Percentiles rank a stretch among this genome's conserved stretches.
Conservation (phyloP, 2,888 invertebrate genomes). For the Pristionchus mayeri region DNA sequence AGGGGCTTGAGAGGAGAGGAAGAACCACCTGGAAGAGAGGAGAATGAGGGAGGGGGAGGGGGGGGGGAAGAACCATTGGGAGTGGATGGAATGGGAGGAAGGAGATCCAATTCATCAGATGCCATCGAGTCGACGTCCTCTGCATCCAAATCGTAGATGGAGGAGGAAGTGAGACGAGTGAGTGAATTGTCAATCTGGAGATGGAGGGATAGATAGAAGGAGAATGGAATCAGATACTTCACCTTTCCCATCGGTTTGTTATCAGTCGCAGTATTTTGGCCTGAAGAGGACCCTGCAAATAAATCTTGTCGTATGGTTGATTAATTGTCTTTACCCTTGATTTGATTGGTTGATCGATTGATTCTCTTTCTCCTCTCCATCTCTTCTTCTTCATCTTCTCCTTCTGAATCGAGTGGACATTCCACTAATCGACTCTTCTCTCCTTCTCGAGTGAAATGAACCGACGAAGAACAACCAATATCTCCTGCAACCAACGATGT, state of each 20-base stretch:
- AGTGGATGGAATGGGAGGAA: constrained; percentile 64
- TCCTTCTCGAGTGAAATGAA: constrained; percentile 44
- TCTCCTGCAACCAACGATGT: background rate
- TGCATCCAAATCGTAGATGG: constrained; percentile 49
- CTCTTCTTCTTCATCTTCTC: constrained; percentile 60
- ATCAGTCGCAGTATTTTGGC: background rate
- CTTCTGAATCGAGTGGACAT: constrained; percentile 64
- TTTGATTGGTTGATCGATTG: constrained; percentile 9
- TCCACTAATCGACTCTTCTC: constrained; percentile 63
- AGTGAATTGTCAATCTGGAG: constrained; percentile 41
- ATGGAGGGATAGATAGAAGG: background rate
- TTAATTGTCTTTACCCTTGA: background rate
- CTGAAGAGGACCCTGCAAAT: background rate
- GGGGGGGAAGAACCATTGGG: background rate
- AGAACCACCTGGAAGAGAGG: background rate
- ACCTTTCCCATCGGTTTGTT: constrained; percentile 47
- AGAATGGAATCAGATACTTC: background rate
- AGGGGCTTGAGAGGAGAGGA: constrained; percentile 51
- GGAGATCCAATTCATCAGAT: constrained; percentile 69
- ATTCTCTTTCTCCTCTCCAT: constrained; percentile 40
- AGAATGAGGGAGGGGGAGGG: background rate
- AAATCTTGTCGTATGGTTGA: background rate
- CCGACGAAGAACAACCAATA: background rate
- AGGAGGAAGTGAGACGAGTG: constrained; percentile 48
- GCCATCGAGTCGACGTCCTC: constrained; percentile 65